phyloP scores from a whole-genome alignment of 2,888 invertebrate genomes.

The Cheilosia pagana region DNA sequence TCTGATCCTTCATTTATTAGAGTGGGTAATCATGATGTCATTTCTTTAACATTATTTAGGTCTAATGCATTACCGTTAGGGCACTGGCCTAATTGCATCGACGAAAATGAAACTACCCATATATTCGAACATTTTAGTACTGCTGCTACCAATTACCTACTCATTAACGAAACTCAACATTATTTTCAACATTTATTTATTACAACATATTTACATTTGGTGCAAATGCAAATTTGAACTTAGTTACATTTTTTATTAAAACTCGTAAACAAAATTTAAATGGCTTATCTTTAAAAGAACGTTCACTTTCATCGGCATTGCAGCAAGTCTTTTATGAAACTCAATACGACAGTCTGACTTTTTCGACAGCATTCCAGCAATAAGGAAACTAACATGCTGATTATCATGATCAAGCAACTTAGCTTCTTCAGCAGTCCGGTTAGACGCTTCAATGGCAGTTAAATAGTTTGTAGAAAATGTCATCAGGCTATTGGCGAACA shows the following conservation, averaged over 20 bases:
- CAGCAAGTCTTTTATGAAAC: constrained; percentile 55
- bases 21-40: no score
- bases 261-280: constrained; percentile 63
- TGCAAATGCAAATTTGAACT: background rate
- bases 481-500: constrained; percentile 54
- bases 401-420: constrained; percentile 29
- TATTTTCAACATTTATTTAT: no score
- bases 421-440: background rate
- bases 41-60: no score
- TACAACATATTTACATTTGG: background rate
- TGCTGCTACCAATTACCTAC: no score
- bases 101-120: no score
- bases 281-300: constrained; percentile 51
- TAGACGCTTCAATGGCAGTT: constrained; percentile 2
- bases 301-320: constrained; percentile 20
- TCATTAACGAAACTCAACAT: no score
- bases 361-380: constrained; percentile 54
- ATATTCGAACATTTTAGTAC: no score
- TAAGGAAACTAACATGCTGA: constrained; percentile 57
- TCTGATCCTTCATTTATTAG: no score
- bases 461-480: constrained; percentile 47
- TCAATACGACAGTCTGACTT: constrained; percentile 56
- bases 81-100: no score
- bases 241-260: constrained; percentile 28
- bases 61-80: no score